Conservation (phyloP, 2,113 vertebrate species). For the Callipepla squamata region DNA sequence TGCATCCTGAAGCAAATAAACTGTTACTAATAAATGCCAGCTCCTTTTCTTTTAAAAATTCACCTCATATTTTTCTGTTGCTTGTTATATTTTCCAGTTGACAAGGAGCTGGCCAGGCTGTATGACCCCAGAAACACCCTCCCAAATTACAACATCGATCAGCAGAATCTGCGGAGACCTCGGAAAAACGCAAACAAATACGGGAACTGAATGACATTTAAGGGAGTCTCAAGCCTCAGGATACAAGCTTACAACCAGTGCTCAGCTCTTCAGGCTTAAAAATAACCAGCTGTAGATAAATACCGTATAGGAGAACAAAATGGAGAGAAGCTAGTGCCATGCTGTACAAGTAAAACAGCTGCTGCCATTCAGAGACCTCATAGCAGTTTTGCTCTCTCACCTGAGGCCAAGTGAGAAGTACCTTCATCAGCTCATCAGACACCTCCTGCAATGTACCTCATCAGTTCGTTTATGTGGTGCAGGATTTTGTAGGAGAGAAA, state of each 20-base stretch:
- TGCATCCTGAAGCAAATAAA: neutral
- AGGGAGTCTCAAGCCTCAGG: neutral
- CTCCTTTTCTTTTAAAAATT: neutral
- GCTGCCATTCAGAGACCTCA: neutral
- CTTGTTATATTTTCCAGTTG: slow-evolving; percentile 72
- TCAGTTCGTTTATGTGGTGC: rapidly evolving
- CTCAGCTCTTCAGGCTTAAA: neutral
- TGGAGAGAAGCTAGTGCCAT: neutral
- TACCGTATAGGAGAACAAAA: neutral
- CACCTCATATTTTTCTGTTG: neutral
- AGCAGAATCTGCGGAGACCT: neutral
- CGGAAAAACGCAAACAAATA: neutral
- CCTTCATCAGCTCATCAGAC: neutral
- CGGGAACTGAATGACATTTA: neutral
- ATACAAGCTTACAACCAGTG: neutral
- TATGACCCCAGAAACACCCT: neutral
- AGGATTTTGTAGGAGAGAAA: neutral
- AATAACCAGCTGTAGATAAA: neutral
- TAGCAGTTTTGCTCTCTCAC: neutral
- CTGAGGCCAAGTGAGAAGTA: neutral
- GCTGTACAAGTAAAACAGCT: neutral
- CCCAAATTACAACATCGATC: neutral
- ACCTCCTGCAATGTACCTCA: rapidly evolving
- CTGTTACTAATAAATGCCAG: neutral
- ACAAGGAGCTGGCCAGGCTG: slow-evolving; percentile 67